Percentiles rank a stretch among this genome's conserved stretches.
These are phyloP conservation scores for Eira barbara DNA, from an alignment of 2,113 vertebrate species.

Conservation along the genomic window DNA sequence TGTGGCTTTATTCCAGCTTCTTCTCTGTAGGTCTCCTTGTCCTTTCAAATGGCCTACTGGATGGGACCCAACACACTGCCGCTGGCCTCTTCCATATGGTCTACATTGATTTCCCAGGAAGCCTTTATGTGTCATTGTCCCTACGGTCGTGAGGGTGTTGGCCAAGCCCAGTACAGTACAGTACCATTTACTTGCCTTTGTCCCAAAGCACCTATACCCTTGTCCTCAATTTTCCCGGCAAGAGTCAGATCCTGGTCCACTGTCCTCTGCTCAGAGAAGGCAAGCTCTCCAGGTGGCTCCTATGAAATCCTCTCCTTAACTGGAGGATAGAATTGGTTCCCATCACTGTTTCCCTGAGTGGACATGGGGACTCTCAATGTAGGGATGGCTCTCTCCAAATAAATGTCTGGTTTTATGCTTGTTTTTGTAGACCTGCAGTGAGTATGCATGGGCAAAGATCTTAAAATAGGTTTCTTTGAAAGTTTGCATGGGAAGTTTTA, in stretches of 20 bases:
- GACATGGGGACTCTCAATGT: not conserved
- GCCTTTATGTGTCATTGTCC: fast-evolving
- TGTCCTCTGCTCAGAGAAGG: not conserved
- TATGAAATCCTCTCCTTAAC: not conserved
- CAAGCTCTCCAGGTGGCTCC: not conserved
- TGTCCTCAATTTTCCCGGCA: not conserved
- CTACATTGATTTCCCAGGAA: not conserved
- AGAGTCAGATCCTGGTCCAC: not conserved
- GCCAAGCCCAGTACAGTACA: fast-evolving
- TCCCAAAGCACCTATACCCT: fast-evolving
- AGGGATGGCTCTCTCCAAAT: not conserved
- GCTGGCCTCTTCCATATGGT: not conserved
- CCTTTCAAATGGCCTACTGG: not conserved
- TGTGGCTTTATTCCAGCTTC: not conserved
- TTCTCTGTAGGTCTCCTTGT: not conserved
- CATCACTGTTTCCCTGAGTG: not conserved
- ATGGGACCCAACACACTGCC: not conserved
- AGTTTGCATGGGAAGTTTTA: not conserved
- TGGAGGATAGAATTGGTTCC: not conserved
- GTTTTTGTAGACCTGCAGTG: not conserved
- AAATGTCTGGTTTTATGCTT: not conserved
- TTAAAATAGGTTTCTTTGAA: not conserved
- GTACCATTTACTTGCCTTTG: not conserved
- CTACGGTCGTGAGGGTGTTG: fast-evolving
- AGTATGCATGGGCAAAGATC: not conserved